These are phyloP conservation scores for Ophiothrix spiculata DNA, from an alignment of 35 echinoderm and acorn worm genomes.

Conservation along the genomic window DNA sequence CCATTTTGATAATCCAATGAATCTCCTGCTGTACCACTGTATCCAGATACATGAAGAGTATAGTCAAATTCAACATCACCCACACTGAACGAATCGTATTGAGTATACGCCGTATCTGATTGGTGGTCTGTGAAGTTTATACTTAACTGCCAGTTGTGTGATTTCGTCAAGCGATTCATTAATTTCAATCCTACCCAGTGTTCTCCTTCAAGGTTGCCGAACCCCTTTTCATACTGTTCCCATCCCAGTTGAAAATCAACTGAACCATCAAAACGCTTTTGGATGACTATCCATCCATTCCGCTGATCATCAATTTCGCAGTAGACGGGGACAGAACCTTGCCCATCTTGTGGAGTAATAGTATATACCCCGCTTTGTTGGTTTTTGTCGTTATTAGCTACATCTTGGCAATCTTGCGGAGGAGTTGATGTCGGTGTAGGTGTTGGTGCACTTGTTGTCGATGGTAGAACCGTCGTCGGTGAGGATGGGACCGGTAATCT, in stretches of 20 bases:
- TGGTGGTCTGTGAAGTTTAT: not conserved
- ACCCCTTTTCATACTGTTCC: not conserved
- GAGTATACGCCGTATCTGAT: not conserved
- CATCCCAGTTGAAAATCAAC: not conserved
- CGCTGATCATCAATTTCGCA: not conserved
- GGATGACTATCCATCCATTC: not conserved
- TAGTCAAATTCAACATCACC: not conserved
- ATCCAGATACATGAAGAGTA: not conserved
- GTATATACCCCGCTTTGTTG: not conserved
- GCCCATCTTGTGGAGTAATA: not conserved
- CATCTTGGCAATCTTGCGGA: too few relatives aligned
- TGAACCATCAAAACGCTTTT: not conserved
- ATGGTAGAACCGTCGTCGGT: too few relatives aligned
- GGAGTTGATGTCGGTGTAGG: too few relatives aligned
- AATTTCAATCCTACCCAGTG: not conserved
- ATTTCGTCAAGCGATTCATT: not conserved
- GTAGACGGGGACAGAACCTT: not conserved
- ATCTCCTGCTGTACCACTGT: not conserved
- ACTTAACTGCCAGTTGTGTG: not conserved
- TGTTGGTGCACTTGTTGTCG: too few relatives aligned
- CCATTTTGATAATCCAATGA: not conserved
- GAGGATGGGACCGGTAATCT: too few relatives aligned
- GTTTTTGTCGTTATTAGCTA: too few relatives aligned
- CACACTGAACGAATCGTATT: not conserved
- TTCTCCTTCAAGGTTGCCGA: not conserved